Conservation (phyloP, 2,888 invertebrate species). For the Heliconius erato region DNA sequence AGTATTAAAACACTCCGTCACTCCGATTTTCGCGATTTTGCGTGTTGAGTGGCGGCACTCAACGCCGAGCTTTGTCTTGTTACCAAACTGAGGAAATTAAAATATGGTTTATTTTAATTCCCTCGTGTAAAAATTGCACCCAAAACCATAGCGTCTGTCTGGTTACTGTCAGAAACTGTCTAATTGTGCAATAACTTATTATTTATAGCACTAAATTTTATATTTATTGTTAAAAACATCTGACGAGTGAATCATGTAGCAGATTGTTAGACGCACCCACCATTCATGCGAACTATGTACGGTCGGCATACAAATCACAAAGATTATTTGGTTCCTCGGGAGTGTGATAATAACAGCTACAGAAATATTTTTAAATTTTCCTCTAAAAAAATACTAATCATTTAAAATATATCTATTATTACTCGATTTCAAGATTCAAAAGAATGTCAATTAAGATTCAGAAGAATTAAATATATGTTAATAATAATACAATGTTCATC, state of each 20-base stretch:
- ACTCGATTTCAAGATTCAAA: too few relatives aligned
- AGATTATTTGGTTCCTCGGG: not conserved
- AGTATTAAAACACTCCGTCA: too few relatives aligned
- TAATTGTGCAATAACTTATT: not conserved
- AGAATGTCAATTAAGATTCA: not conserved
- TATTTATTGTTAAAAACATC: slow-evolving; percentile 39
- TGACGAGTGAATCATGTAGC: slow-evolving; percentile 50
- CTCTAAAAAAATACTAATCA: too few relatives aligned
- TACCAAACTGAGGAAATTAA: not conserved
- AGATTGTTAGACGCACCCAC: slow-evolving; percentile 45
- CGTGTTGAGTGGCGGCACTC: too few relatives aligned
- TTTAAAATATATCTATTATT: too few relatives aligned
- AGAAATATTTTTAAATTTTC: not conserved
- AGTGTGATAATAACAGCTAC: not conserved
- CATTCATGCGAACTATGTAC: slow-evolving; percentile 39
- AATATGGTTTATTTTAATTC: too few relatives aligned
- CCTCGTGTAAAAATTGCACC: not conserved
- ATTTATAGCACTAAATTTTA: not conserved
- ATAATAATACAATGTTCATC: not conserved
- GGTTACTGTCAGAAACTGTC: not conserved
- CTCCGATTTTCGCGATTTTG: too few relatives aligned
- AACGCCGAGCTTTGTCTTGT: not conserved
- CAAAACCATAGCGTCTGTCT: not conserved
- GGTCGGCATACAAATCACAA: slow-evolving; percentile 19
- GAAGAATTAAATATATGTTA: not conserved